phyloP scores from a whole-genome alignment of 2,797 vertebrate genomes.

The Prunella strophiata region DNA sequence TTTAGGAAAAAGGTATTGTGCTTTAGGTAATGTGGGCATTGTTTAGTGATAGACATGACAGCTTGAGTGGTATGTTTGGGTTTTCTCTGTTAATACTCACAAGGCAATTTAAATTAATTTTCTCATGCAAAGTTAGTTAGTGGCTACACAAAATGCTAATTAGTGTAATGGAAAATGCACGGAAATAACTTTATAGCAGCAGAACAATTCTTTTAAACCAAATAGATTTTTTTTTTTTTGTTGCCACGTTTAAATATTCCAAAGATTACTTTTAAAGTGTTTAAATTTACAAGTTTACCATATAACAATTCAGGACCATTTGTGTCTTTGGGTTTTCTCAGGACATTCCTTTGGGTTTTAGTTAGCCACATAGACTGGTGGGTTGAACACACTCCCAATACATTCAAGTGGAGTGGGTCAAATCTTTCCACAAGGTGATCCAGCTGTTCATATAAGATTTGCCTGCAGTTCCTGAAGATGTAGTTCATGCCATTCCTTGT shows the following conservation, averaged over 20 bases:
- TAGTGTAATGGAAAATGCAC: neutral
- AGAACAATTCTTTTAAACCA: neutral
- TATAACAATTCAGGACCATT: neutral
- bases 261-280: neutral
- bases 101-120: neutral
- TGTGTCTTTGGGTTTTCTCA: neutral
- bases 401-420: neutral
- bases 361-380: neutral
- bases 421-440: neutral
- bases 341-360: neutral
- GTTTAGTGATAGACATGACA: slow-evolving; percentile 36
- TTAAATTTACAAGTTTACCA: neutral
- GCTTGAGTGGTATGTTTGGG: neutral
- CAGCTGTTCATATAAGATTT: neutral
- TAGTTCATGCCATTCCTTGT: neutral
- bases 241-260: neutral
- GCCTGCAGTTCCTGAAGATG: neutral
- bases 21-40: slow-evolving; percentile 31
- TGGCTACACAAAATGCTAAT: neutral
- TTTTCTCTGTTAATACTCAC: neutral
- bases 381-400: rapidly evolving
- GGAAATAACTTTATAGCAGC: neutral
- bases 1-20: slow-evolving; percentile 26
- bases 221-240: neutral
- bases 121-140: neutral